These are phyloP conservation scores for Zhuqinia jingwanae DNA, from an alignment of 2,888 invertebrate genomes.

Conservation along the genomic window DNA sequence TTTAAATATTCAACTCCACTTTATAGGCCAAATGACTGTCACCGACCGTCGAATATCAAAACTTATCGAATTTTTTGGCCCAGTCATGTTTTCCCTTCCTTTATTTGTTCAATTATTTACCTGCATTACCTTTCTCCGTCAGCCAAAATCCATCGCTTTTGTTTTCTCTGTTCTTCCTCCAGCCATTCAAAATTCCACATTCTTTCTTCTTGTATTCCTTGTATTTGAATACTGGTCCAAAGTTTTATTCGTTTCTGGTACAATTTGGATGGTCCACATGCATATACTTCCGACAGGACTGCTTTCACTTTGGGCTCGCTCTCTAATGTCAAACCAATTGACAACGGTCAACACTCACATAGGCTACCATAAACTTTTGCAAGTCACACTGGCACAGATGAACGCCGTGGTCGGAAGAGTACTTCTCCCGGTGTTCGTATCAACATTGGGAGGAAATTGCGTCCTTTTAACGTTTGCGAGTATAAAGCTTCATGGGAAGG, in stretches of 20 bases:
- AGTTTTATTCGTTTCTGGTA: neutral
- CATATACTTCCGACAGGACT: conserved; percentile 36
- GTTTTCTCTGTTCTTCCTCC: conserved; percentile 39
- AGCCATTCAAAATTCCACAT: neutral
- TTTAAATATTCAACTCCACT: neutral
- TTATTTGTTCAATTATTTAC: neutral
- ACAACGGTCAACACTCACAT: conserved; percentile 15
- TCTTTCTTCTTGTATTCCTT: neutral
- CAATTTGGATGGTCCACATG: conserved; percentile 13
- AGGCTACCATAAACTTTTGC: conserved; percentile 3
- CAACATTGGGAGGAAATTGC: neutral
- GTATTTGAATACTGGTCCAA: conserved; percentile 47
- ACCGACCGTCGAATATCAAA: conserved; percentile 17
- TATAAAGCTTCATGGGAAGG: conserved; percentile 47
- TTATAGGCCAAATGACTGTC: conserved; percentile 39
- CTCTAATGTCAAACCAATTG: conserved; percentile 35
- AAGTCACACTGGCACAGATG: neutral
- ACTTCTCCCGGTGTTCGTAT: conserved; percentile 20
- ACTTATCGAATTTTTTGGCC: conserved; percentile 1
- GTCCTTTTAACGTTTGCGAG: conserved; percentile 6
- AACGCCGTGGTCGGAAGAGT: conserved; percentile 18
- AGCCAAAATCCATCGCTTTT: conserved; percentile 10
- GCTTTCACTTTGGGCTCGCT: conserved; percentile 37
- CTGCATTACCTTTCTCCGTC: conserved; percentile 16
- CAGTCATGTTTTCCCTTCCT: neutral